Conservation (phyloP, 2,113 vertebrate genomes). For the Erythrocebus patas region DNA sequence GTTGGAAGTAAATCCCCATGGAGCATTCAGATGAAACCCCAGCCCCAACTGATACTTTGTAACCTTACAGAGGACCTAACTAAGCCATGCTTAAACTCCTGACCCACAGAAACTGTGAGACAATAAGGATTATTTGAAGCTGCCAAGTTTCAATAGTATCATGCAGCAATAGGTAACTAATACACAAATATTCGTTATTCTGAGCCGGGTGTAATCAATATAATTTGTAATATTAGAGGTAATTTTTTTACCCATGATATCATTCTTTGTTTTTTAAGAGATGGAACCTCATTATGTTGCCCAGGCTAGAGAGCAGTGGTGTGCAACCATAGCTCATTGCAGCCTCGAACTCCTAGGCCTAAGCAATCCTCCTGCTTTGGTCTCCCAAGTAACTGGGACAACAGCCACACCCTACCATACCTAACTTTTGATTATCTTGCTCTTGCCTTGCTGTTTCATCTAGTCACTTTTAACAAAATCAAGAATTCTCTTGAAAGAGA, state of each 20-base stretch:
- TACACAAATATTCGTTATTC: too few species aligned
- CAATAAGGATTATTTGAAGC: not conserved
- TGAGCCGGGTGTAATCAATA: too few species aligned
- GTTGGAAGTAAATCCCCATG: not conserved
- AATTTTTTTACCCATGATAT: not conserved
- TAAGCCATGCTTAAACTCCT: not conserved
- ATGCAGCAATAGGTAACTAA: too few species aligned
- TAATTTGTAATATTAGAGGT: not conserved
- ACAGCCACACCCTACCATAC: too few species aligned
- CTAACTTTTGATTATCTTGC: not conserved
- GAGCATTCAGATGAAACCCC: not conserved
- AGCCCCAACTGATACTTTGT: not conserved
- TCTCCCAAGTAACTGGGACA: too few species aligned
- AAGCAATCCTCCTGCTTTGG: too few species aligned
- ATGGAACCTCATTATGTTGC: too few species aligned
- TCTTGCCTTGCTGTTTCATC: not conserved
- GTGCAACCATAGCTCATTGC: too few species aligned
- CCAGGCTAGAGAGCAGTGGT: too few species aligned
- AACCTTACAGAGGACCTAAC: not conserved
- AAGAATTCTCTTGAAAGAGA: not conserved
- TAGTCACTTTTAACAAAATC: conserved; percentile 32
- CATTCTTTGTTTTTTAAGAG: not conserved
- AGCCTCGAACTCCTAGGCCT: too few species aligned
- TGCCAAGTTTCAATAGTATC: not conserved
- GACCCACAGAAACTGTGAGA: not conserved